Conservation (phyloP, 2,888 invertebrate genomes). For the Amphipyra berbera region DNA sequence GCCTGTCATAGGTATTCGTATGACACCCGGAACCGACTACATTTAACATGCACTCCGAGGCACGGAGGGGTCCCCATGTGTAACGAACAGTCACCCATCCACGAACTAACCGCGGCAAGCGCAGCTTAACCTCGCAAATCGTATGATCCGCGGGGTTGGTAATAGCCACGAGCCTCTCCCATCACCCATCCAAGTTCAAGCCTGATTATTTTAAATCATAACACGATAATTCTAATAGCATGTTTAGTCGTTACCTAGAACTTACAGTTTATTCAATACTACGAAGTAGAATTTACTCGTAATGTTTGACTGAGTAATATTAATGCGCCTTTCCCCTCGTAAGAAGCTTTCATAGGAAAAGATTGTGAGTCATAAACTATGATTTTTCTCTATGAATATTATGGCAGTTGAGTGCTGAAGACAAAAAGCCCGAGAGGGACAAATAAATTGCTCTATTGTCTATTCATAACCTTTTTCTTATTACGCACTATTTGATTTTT, state of each 20-base stretch:
- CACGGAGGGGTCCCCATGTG: no score
- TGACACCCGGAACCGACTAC: no score
- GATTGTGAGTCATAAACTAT: constrained; percentile 85
- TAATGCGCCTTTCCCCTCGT: constrained; percentile 72
- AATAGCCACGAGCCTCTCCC: no score
- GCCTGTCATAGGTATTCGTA: no score
- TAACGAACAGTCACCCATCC: no score
- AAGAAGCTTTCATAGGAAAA: constrained; percentile 81
- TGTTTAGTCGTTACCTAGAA: not conserved
- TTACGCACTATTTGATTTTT: constrained; percentile 51
- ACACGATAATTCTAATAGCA: no score
- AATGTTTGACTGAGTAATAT: constrained; percentile 77
- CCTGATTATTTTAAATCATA: no score
- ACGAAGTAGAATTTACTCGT: constrained; percentile 72
- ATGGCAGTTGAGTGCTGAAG: constrained; percentile 75
- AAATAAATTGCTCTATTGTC: constrained; percentile 66
- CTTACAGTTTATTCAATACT: constrained; percentile 6
- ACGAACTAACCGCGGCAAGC: no score
- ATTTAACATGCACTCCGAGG: no score
- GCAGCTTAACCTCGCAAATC: no score
- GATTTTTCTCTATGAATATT: constrained; percentile 86
- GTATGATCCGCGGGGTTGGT: no score
- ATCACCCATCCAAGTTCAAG: no score
- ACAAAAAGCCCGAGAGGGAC: constrained; percentile 62
- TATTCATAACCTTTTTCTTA: constrained; percentile 54